These are phyloP conservation scores for Coregonus clupeaformis DNA, from an alignment of 2,113 vertebrate genomes.

Conservation along the genomic window DNA sequence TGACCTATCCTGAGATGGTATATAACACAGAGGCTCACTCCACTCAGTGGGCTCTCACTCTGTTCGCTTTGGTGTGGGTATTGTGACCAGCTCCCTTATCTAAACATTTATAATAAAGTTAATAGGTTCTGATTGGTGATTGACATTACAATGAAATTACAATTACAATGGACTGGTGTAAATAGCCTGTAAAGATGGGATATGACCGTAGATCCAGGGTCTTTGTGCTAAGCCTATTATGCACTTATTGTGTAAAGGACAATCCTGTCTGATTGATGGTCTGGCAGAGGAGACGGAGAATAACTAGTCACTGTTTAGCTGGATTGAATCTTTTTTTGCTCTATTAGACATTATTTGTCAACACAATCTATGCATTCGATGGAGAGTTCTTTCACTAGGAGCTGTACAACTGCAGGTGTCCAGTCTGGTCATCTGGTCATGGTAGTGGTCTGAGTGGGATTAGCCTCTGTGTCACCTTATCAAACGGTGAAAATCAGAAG, in stretches of 20 bases:
- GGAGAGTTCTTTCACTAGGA: not conserved
- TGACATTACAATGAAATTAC: no score
- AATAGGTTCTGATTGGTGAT: no score
- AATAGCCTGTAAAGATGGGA: constrained; percentile 59
- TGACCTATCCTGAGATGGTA: no score
- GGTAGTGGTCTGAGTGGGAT: not conserved
- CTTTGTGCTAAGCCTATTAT: constrained; percentile 67
- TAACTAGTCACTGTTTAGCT: not conserved
- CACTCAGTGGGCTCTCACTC: no score
- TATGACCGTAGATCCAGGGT: constrained; percentile 43
- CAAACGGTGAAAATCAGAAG: not conserved
- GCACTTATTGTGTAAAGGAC: constrained; percentile 63
- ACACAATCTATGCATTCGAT: not conserved
- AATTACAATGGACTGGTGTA: constrained; percentile 54
- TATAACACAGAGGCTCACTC: no score
- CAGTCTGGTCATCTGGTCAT: not conserved
- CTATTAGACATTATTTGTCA: not conserved
- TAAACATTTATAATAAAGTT: no score
- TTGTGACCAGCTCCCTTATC: no score
- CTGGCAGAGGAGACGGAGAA: not conserved
- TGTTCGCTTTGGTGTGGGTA: no score
- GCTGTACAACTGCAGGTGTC: not conserved
- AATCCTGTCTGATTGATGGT: constrained; percentile 43
- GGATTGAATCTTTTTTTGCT: not conserved
- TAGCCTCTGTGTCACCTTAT: not conserved